Evolutionary conservation across 2,888 invertebrate species (phyloP).

Genomic region (Steromphala cineraria): DNA sequence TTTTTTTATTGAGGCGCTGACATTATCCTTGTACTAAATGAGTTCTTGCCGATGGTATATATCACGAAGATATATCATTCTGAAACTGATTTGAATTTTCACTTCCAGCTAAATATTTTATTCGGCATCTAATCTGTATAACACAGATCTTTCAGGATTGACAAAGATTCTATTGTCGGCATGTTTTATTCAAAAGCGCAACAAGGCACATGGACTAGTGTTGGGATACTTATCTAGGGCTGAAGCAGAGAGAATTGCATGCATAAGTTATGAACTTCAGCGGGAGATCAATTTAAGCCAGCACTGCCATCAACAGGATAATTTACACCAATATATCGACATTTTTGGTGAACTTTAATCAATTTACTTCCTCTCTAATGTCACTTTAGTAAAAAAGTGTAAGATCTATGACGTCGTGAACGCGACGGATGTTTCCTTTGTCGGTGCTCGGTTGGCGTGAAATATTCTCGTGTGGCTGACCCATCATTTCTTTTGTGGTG

Average conservation of each 20-base stretch:
- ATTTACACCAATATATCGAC: background rate
- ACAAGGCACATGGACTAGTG: background rate
- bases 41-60: no score
- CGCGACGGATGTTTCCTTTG: background rate
- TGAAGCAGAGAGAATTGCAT: background rate
- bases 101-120: no score
- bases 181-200: background rate
- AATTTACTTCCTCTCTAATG: background rate
- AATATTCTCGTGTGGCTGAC: background rate
- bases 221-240: background rate
- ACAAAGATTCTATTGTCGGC: background rate
- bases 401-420: background rate
- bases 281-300: background rate
- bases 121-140: background rate
- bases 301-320: background rate
- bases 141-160: background rate
- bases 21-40: no score
- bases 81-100: background rate
- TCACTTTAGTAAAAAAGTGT: background rate
- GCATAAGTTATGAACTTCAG: background rate
- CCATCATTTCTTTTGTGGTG: background rate
- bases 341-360: conserved; percentile 1
- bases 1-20: no score
- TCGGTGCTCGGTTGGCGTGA: background rate
- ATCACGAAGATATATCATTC: no score